A percentile compares a stretch with the other conserved stretches of the same genome.
Conservation (phyloP, 2,888 invertebrate species). For the Alviniconcha strummeri region DNA sequence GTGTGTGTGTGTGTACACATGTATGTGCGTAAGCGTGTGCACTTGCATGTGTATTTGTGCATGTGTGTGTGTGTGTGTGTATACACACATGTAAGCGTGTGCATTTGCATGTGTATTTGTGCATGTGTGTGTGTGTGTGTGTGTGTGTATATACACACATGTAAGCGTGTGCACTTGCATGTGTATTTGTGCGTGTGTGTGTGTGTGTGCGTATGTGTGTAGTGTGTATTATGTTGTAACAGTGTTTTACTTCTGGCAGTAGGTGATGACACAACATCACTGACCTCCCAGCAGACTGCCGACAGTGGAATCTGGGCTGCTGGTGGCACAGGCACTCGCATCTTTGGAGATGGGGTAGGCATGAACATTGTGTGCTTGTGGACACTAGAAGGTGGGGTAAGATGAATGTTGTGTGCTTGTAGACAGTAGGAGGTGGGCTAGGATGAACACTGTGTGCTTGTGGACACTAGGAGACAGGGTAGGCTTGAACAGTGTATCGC, state of each 20-base stretch:
- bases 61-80: constrained; percentile 3
- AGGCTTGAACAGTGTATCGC: too few relatives aligned
- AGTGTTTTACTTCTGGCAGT: neutral
- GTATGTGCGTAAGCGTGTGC: neutral
- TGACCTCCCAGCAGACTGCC: constrained; percentile 54
- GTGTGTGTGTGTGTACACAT: neutral
- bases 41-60: neutral
- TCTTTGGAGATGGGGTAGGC: constrained; percentile 12
- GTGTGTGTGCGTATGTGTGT: constrained; percentile 16
- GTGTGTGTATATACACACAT: neutral
- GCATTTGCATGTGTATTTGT: neutral
- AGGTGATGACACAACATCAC: constrained; percentile 52
- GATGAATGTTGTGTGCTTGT: too few relatives aligned
- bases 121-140: constrained; percentile 12
- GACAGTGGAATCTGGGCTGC: constrained; percentile 53
- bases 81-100: neutral
- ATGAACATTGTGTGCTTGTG: too few relatives aligned
- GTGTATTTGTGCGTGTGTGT: neutral
- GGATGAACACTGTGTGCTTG: too few relatives aligned
- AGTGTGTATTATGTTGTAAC: neutral
- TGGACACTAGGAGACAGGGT: too few relatives aligned
- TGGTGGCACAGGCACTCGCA: constrained; percentile 32
- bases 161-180: neutral
- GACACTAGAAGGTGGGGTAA: too few relatives aligned
- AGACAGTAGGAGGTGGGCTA: too few relatives aligned